Conservation (phyloP, 2,888 invertebrate species). For the Temnothorax unifasciatus region DNA sequence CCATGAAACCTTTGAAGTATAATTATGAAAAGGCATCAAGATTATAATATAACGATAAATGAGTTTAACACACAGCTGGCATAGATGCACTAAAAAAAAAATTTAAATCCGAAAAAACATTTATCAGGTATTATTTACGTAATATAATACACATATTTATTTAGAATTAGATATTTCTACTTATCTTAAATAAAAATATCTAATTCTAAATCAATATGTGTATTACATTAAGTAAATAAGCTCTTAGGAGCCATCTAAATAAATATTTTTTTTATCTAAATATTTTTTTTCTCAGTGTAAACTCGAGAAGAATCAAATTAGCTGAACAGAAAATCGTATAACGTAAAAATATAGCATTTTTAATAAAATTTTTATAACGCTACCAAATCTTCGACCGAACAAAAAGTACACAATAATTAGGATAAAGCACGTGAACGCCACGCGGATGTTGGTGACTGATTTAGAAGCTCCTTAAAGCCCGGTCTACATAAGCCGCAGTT, state of each 20-base stretch:
- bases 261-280: no score
- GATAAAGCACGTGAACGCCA: background rate
- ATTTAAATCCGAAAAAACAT: no score
- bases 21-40: background rate
- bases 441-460: background rate
- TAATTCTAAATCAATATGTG: no score
- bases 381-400: background rate
- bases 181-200: no score
- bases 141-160: no score
- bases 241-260: no score
- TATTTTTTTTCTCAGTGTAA: no score
- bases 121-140: no score
- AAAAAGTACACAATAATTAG: background rate
- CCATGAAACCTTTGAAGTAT: background rate
- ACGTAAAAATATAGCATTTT: constrained; percentile 1
- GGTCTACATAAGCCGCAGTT: no score
- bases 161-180: no score
- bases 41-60: background rate
- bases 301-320: background rate
- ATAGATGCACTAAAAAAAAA: background rate
- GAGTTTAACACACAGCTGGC: background rate
- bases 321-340: background rate
- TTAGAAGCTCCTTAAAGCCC: constrained; percentile 44
- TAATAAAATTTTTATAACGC: background rate
- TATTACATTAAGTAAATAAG: no score